Base-by-base conservation (phyloP, 2,113 vertebrate genomes). In the Anarrhichthys ocellatus region DNA sequence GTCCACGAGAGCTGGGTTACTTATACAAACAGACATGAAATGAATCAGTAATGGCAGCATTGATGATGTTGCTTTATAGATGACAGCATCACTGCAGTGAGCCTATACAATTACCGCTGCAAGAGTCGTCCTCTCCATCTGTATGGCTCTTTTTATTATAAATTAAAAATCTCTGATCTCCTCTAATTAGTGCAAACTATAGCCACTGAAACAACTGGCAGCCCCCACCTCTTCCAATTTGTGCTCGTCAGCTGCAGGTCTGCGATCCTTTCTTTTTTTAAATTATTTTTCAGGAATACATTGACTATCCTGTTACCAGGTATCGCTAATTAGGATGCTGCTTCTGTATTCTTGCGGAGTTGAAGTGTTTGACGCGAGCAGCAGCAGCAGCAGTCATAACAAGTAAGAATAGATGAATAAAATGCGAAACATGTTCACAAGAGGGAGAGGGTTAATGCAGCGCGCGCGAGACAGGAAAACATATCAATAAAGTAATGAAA, bases 221-320 rank as follows among this genome's bases (percentile, higher is more conserved):
- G 62, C 50, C 54, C 42, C 83, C 36, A 2, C 54, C 24, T 58
- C 54, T 14, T 50, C 69, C 84, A 63, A 87, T 87, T 77, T 88
- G 81, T 72, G 59, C 85, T 46, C 69, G 83, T 89, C 84, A 87
- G 90, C 80, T 80, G 75, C 61, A 82, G 85, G 80, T 89, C 71
- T 73, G 52, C 67, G 76, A 29, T 73, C 70, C 64, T 73, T 62
- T 27, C 7, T 50, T 50, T 58, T 52, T 52, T 58, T 61, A 8
- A 32, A 32, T 32, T 32, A 32, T 62, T 18, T 20, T 73, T 61
- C 20, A 63, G 36, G 76, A 68, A 73, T 77, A 82, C 67, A 86
- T 73, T 62, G 76, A 87, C 36, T 18, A 70, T 68, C 68, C 84
- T 32, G 36, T 76, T 84, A 88, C 84, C 78, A 85, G 82, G 87